Conservation (phyloP, 2,113 vertebrate species). For the Turdus rufiventris region DNA sequence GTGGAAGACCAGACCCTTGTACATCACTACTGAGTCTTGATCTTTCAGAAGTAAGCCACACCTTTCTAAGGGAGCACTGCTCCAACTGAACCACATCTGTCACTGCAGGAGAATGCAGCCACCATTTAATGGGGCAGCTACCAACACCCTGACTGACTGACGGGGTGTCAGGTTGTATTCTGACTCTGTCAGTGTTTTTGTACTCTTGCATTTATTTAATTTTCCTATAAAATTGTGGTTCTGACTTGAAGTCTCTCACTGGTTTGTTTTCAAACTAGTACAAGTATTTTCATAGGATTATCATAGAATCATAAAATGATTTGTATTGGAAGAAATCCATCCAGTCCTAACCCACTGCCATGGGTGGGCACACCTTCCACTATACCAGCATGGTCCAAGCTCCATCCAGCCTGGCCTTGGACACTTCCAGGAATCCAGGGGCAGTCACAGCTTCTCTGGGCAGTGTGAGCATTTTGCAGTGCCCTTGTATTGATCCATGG, state of each 20-base stretch:
- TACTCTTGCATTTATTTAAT: background rate
- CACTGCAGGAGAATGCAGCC: background rate
- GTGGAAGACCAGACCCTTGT: background rate
- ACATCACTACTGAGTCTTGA: too few species aligned
- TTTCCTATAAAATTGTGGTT: background rate
- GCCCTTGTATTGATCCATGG: background rate
- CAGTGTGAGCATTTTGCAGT: background rate
- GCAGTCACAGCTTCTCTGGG: background rate
- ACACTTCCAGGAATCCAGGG: background rate
- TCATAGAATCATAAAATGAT: background rate
- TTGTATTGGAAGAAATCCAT: background rate
- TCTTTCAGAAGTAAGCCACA: too few species aligned
- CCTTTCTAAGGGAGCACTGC: background rate
- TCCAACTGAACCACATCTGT: background rate
- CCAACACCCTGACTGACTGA: background rate
- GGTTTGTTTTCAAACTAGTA: background rate
- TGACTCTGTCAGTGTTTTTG: background rate
- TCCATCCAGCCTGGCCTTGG: background rate
- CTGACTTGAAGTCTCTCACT: background rate
- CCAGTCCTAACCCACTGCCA: background rate
- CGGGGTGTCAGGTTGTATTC: background rate
- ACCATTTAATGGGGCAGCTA: fast-evolving
- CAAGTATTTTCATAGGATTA: background rate
- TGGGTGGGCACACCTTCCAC: background rate
- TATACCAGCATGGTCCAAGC: background rate